Base-by-base conservation (phyloP, 1,140 invertebrate genomes). In the Halyomorpha halys region DNA sequence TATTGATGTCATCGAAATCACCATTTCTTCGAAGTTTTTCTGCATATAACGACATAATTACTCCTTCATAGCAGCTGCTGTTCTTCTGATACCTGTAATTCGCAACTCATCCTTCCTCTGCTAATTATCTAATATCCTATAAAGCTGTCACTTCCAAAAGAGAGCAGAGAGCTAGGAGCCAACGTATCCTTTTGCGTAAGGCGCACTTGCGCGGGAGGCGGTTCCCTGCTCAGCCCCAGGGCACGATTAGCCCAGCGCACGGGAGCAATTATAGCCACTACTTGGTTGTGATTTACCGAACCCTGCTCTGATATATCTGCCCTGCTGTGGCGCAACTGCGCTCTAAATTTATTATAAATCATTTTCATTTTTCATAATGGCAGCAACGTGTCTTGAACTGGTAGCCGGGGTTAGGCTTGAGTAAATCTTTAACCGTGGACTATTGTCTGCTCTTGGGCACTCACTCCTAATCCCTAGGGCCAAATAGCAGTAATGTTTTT, bases 291-390 rank as follows among this genome's bases (percentile, higher is more conserved):
- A 49, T 49, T 49, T 49, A 49, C 47, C 47, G 47, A 21, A 16
- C 47, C n/a, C 47, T 49, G 47, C 47, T 49, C 47, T 49, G 47
- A 49, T 49, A 49, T 49, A 49, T 49, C 47, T 18, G 47, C 47
- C 5, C 6, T 21, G 47, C 11, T 16, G 2, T 19, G 21, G n/a
- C 47, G 47, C 5, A 49, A 49, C n/a, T 21, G 47, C 47, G 47
- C 47, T 21, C 21, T 18, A 49, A 49, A 49, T 49, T 49, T 49
- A 49, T 49, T 49, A 49, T 49, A 49, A 49, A 49, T 49, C 47
- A 49, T 49, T 49, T 49, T 49, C 47, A 49, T 49, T 49, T 49
- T 49, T 49, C 47, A 49, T 49, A 49, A 49, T 49, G 47, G 47
- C n/a, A 21, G 47, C 47, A 49, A 19, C 21, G 47, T 49, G 47